A percentile compares a stretch with the other conserved stretches of the same genome.
These are phyloP conservation scores for Nephrocerus scutellatus DNA, from an alignment of 2,888 invertebrate genomes.

Conservation along the genomic window DNA sequence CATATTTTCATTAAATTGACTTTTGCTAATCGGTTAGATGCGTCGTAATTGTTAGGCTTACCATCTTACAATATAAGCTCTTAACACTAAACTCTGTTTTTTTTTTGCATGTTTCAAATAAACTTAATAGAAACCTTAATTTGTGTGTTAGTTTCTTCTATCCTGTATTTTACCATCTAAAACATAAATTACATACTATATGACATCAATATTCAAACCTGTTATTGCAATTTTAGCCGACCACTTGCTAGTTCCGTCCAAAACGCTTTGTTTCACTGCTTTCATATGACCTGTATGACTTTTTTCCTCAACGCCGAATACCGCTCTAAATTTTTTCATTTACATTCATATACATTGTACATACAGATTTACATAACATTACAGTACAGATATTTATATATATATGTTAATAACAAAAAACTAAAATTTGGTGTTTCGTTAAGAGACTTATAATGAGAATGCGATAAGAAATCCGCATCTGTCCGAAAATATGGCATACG, in stretches of 20 bases:
- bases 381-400: constrained; percentile 17
- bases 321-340: constrained; percentile 60
- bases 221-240: constrained; percentile 99
- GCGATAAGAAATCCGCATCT: no score
- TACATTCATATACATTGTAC: constrained; percentile 29
- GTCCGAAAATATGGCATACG: no score
- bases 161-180: background rate
- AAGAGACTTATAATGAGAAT: no score
- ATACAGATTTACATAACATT: constrained; percentile 10
- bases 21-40: no score
- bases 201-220: constrained; percentile 65
- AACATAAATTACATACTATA: background rate
- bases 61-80: no score
- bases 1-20: no score
- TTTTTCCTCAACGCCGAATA: constrained; percentile 92
- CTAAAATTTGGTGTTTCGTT: no score
- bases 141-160: background rate
- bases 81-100: background rate
- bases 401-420: no score
- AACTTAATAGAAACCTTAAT: no score
- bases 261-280: constrained; percentile 95
- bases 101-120: background rate
- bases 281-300: constrained; percentile 94
- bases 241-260: constrained; percentile 99
- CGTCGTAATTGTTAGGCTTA: no score